Evolutionary conservation across 2,888 invertebrate genomes (phyloP).

Genomic region (Hypolimnas misippus): DNA sequence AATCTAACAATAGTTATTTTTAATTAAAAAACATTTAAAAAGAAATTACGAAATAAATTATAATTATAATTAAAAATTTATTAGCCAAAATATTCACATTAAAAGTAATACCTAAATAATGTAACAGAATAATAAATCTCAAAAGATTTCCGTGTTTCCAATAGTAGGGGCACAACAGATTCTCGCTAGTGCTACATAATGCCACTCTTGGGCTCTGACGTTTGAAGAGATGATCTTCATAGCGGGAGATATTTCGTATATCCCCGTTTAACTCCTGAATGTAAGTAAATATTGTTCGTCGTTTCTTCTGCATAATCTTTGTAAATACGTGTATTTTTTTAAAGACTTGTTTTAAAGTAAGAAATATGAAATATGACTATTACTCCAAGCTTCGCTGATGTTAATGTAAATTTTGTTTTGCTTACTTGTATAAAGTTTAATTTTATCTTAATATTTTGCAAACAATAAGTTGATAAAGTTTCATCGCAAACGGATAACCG

Average conservation of each 20-base stretch:
- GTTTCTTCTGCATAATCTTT: slow-evolving; percentile 9
- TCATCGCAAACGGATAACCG: too few species aligned
- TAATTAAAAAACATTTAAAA: too few species aligned
- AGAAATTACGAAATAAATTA: too few species aligned
- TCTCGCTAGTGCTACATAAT: slow-evolving; percentile 45
- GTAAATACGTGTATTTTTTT: background rate
- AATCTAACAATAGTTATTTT: too few species aligned
- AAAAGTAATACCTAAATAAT: too few species aligned
- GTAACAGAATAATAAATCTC: background rate
- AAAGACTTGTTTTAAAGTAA: background rate
- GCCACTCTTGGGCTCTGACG: slow-evolving; percentile 48
- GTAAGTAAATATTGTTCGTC: slow-evolving; percentile 30
- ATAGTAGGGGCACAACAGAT: slow-evolving; percentile 40
- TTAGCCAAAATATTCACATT: background rate
- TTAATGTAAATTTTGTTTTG: too few species aligned
- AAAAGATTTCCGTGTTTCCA: slow-evolving; percentile 43
- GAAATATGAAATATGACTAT: too few species aligned
- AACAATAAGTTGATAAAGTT: too few species aligned
- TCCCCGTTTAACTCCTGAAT: slow-evolving; percentile 47
- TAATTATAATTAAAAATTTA: too few species aligned
- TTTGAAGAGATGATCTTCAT: slow-evolving; percentile 59
- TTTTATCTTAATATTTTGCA: too few species aligned
- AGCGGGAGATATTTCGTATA: slow-evolving; percentile 53
- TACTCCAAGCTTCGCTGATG: too few species aligned
- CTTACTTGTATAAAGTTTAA: too few species aligned